These are phyloP conservation scores for Esox lucius DNA, from an alignment of 2,797 vertebrate species.

Conservation along the genomic window DNA sequence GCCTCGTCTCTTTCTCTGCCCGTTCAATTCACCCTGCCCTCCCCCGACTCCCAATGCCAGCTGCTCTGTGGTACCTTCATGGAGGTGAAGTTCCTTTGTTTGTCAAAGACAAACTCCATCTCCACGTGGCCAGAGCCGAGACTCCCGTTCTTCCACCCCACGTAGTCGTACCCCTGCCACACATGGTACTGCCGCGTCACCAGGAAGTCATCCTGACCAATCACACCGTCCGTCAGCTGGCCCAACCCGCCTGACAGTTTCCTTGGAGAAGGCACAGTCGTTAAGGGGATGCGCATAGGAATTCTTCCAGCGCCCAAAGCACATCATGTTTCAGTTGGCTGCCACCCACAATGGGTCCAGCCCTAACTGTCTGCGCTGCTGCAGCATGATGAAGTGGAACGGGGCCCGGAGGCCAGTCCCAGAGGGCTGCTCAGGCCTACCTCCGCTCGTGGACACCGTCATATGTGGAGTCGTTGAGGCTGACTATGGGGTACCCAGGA, in stretches of 20 bases:
- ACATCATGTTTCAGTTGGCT: neutral
- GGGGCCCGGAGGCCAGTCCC: neutral
- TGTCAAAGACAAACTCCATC: constrained; percentile 83
- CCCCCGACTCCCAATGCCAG: neutral
- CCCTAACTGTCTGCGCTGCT: too few relatives aligned
- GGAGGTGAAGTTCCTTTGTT: constrained; percentile 82
- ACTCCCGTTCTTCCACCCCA: constrained; percentile 84
- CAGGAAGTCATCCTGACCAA: constrained; percentile 79
- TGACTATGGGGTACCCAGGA: constrained; percentile 75
- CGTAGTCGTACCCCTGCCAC: constrained; percentile 84
- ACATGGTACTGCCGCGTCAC: constrained; percentile 72
- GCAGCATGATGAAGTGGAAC: constrained; percentile 1
- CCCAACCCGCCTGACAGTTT: constrained; percentile 77
- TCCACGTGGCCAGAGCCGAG: constrained; percentile 70
- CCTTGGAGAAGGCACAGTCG: constrained; percentile 57
- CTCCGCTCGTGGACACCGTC: constrained; percentile 82
- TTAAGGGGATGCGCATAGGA: neutral
- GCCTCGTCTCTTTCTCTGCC: neutral
- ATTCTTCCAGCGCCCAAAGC: neutral
- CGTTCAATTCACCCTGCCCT: neutral
- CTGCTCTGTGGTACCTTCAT: constrained; percentile 76
- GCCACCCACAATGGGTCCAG: too few relatives aligned
- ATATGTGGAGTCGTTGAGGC: constrained; percentile 90
- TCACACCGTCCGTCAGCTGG: constrained; percentile 82
- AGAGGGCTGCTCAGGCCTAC: constrained; percentile 42